These are phyloP conservation scores for Rynchops niger DNA, from an alignment of 2,113 vertebrate species.

Conservation along the genomic window DNA sequence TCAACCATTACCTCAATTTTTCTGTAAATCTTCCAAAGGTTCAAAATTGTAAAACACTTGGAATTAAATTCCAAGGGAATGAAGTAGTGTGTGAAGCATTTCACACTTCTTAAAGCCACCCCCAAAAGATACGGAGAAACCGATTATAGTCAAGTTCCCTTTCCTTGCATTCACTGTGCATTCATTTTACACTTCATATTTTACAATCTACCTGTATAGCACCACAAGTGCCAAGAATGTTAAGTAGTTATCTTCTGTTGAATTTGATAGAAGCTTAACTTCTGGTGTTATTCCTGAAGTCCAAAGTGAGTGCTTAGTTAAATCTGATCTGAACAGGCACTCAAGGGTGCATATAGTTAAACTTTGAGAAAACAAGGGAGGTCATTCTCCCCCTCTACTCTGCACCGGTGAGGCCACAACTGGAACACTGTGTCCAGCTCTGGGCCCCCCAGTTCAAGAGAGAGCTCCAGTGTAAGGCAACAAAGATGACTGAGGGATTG, in stretches of 20 bases:
- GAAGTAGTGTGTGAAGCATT: neutral
- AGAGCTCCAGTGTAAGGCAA: too few species aligned
- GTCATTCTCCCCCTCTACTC: too few species aligned
- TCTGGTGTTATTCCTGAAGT: neutral
- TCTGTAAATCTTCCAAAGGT: neutral
- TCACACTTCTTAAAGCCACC: neutral
- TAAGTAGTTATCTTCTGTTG: neutral
- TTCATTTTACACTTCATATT: neutral
- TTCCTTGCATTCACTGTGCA: neutral
- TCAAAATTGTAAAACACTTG: neutral
- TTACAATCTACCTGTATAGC: neutral
- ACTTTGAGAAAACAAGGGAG: neutral
- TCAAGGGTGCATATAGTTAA: neutral
- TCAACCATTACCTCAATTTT: neutral
- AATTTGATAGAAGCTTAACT: neutral
- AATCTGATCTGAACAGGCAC: neutral
- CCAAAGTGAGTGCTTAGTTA: neutral
- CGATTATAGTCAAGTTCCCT: neutral
- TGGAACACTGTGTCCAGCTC: too few species aligned
- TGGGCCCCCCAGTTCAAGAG: too few species aligned
- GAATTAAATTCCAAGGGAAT: neutral
- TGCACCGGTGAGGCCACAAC: too few species aligned
- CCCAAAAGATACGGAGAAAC: neutral
- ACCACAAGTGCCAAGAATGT: neutral
- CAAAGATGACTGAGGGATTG: too few species aligned